Evolutionary conservation across 2,888 invertebrate species (phyloP), one percentile per base, ranked within the genome.

Genomic region (Nysson spinosus): DNA sequence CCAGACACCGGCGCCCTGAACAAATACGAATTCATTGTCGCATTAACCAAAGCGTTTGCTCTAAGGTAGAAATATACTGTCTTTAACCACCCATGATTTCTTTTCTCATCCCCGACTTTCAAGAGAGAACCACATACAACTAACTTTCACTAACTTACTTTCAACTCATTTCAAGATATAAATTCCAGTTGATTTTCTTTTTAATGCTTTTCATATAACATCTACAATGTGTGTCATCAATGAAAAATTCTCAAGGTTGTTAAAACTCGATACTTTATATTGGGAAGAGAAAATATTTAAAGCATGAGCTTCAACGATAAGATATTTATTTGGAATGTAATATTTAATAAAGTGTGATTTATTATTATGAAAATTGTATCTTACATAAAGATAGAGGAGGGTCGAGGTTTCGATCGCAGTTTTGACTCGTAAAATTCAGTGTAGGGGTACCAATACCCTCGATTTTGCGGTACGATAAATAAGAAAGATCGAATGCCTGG

Each of bases 1-100:
- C 55, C 57, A 54, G 57, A 51, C 65, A 66, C 58, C 65, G 51
- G 63, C 72, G 60, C 63, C 67, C 69, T 68, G 69, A 67, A 75
- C 77, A 78, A 80, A 80, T 78, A 80, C 78, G 80, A 80, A 80
- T 80, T 78, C 77, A 80, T 78, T 78, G 75, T 69, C 67, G 66
- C 77, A 74, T 77, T 78, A 78, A 71, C 52, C 46, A 63, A 54
- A 75, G 70, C 65, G 72, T 76, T 67, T 57, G 56, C 68, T 24
- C 54, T 56, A 55, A 50, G 24, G 24, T 35, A 56, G 58, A 20
- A 30, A 49, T 52, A 40, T 46, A 49, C 46, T 30, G 34, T 17
- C 40, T 34, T 47, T 22, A n/a, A 4, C 24, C 19, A 49, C 40
- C n/a, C 14, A 7, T 16, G 47, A 43, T 40, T 47, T 14, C 28